Conservation (phyloP, 2,888 invertebrate genomes). For the Drosophila nr. medialis region DNA sequence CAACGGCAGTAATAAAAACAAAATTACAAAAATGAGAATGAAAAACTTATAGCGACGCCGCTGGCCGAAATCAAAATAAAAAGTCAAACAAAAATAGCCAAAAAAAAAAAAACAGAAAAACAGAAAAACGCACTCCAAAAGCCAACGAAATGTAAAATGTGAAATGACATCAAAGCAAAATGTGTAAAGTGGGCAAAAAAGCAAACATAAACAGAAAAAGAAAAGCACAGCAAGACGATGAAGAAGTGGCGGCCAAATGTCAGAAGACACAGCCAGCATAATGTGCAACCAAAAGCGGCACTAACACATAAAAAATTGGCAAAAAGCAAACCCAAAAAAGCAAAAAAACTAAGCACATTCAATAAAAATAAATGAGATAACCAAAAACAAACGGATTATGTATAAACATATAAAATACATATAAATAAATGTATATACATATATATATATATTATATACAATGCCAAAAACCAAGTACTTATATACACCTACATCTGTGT, state of each 20-base stretch:
- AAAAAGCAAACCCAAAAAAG: slow-evolving; percentile 5
- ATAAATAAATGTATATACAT: slow-evolving; percentile 12
- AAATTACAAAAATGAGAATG: slow-evolving; percentile 34
- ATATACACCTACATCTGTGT: slow-evolving; percentile 25
- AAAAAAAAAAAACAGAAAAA: slow-evolving; percentile 28
- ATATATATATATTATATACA: neutral
- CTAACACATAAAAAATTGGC: slow-evolving; percentile 25
- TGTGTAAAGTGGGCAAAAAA: slow-evolving; percentile 39
- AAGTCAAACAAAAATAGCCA: slow-evolving; percentile 48
- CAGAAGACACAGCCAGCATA: slow-evolving; percentile 20
- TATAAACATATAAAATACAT: slow-evolving; percentile 1
- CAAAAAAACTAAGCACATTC: neutral
- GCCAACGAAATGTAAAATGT: slow-evolving; percentile 44
- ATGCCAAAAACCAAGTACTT: neutral
- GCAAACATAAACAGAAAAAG: neutral
- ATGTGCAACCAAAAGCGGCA: slow-evolving; percentile 44
- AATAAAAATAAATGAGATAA: slow-evolving; percentile 40
- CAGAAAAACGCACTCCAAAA: slow-evolving; percentile 31
- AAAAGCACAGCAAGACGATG: neutral
- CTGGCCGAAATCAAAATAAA: slow-evolving; percentile 46
- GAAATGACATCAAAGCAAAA: slow-evolving; percentile 68
- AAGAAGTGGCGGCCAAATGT: slow-evolving; percentile 34
- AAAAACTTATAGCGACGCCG: slow-evolving; percentile 42
- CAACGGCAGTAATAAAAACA: slow-evolving; percentile 13
- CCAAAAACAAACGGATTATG: slow-evolving; percentile 17